phyloP scores from a whole-genome alignment of 2,797 vertebrate genomes.

The Labeo calbasu region DNA sequence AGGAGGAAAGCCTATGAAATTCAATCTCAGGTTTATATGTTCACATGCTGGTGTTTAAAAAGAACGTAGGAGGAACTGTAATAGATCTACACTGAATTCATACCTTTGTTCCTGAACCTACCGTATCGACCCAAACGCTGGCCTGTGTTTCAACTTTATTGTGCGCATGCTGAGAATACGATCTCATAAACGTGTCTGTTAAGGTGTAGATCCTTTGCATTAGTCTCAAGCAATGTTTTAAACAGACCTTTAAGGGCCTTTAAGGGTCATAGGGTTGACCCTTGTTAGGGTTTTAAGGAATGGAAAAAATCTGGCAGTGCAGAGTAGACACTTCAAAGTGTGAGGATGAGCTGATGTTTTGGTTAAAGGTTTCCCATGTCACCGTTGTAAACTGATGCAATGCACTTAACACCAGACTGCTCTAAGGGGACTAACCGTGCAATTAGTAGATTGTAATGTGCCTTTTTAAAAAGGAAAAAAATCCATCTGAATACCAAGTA shows the following conservation, averaged over 20 bases:
- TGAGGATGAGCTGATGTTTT: background rate
- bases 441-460: background rate
- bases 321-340: background rate
- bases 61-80: slow-evolving; percentile 10
- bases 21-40: slow-evolving; percentile 55
- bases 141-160: background rate
- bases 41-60: slow-evolving; percentile 18
- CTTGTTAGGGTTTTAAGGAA: slow-evolving; percentile 25
- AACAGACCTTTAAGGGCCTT: background rate
- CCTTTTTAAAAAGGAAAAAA: background rate
- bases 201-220: background rate
- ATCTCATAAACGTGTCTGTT: background rate
- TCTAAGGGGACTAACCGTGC: background rate
- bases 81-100: slow-evolving; percentile 12
- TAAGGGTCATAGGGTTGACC: background rate
- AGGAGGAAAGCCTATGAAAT: slow-evolving; percentile 63
- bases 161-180: background rate
- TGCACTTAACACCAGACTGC: background rate
- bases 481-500: background rate
- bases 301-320: background rate
- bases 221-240: background rate
- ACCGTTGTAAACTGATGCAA: background rate
- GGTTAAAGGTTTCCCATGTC: background rate
- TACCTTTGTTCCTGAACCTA: slow-evolving; percentile 4
- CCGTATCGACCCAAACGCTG: background rate